Base-by-base conservation (phyloP, 2,797 vertebrate species). In the Manis crassicaudata region DNA sequence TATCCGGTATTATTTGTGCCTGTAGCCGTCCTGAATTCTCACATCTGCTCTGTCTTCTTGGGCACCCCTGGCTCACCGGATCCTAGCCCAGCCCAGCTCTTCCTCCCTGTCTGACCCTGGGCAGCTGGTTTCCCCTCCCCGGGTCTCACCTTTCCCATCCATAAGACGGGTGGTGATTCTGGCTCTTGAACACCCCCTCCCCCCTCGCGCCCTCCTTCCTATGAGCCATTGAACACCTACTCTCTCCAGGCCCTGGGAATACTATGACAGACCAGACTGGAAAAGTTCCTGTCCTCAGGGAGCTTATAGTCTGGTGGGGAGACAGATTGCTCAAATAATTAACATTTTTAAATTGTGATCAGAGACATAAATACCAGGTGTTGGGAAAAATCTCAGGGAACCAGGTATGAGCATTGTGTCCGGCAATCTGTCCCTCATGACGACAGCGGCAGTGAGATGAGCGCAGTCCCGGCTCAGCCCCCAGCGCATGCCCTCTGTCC, bases 401-500 rank as follows among this genome's bases (percentile, higher is more conserved):
- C 10, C 46, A 46, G 46, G 46, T 46, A 46, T 46, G 46, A 46
- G 46, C 46, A 46, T 2, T 46, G 46, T 46, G 46, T 46, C 46
- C 46, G 12, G 46, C 46, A 11, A 46, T 12, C 46, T 46, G 46
- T 46, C 11, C 46, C 12, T 46, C 62, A 27, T 29, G 16, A 50
- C 20, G 35, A 6, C 46, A 52, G 46, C 0, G 1, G 4, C 3
- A 13, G 16, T 23, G 43, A 8, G 0, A 14, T 2, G 17, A 62
- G 70, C 18, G 21, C 35, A 12, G 62, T 14, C 60, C 27, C 0
- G 68, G 73, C 43, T 35, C 43, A 10, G 13, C 68, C n/a, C 50
- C 60, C 0, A 46, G 14, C 12, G 29, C 29, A 2, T 18, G 18
- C 37, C 16, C 18, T 5, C 11, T 7, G 17, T 32, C 5, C 0